A percentile compares a stretch with the other conserved stretches of the same genome.
Conservation (phyloP, 1,140 invertebrate genomes). For the Drosophila neocordata region DNA sequence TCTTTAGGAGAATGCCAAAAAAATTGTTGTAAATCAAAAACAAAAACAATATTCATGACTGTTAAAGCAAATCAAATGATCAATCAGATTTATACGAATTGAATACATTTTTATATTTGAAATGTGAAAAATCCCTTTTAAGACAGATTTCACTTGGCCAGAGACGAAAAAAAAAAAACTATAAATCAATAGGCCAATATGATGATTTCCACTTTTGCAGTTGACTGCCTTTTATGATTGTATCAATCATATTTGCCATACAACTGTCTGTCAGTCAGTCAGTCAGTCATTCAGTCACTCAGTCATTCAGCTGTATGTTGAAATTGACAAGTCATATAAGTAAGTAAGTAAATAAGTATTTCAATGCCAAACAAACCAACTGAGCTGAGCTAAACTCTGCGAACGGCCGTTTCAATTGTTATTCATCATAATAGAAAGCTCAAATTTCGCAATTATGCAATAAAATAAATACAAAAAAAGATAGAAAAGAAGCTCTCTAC, state of each 20-base stretch:
- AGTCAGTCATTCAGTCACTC: constrained; percentile 26
- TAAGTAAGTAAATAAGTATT: constrained; percentile 29
- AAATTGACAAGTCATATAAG: constrained; percentile 19
- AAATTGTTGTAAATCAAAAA: not conserved
- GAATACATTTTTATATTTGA: too few relatives aligned
- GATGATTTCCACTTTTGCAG: constrained; percentile 34
- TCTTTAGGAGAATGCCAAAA: not conserved
- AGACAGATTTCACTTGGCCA: constrained; percentile 6
- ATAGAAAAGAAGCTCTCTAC: not conserved
- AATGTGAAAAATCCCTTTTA: constrained; percentile 4
- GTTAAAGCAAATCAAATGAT: constrained; percentile 3
- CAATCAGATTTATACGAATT: not conserved
- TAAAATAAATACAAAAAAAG: not conserved
- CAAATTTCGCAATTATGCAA: constrained; percentile 59
- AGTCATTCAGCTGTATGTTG: constrained; percentile 4
- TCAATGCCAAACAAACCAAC: constrained; percentile 18
- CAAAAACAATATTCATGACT: not conserved
- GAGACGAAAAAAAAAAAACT: too few relatives aligned
- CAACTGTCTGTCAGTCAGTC: constrained; percentile 47
- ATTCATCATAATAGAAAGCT: constrained; percentile 48
- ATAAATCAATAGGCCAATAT: constrained; percentile 40
- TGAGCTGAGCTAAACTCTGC: not conserved
- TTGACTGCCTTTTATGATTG: constrained; percentile 31
- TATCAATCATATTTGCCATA: constrained; percentile 77
- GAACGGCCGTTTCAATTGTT: constrained; percentile 35